Evolutionary conservation across 2,797 vertebrate genomes (phyloP), one percentile per base, ranked within the genome.

Genomic region (Synanceia verrucosa): DNA sequence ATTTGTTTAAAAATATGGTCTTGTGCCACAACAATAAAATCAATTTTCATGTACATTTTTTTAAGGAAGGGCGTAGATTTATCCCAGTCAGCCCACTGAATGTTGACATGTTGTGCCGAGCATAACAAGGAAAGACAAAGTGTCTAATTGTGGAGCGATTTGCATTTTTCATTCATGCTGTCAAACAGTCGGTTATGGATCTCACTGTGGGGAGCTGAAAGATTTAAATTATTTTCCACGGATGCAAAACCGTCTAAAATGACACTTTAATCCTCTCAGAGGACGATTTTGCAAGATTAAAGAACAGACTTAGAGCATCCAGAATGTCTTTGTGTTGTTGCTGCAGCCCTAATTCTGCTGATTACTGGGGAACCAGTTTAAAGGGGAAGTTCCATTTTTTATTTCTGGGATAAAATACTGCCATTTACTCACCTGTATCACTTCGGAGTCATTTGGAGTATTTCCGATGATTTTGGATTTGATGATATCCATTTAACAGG

Each of bases 211-310:
- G 68, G 36, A 79, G 70, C 7, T 53, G 39, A 47, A 73, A 75
- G 74, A 83, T 84, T 85, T 79, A 69, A 78, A 73, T 77, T 73
- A 72, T 65, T 84, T 66, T 83, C 37, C 39, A 55, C 31, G 61
- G 74, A 83, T 55, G 47, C 33, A 28, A 82, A 88, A 87, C 62
- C 69, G 69, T 89, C 70, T 84, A 81, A 88, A 72, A 64, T 76
- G 86, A 86, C 71, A 84, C 69, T 74, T 83, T 89, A 90, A 86
- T 89, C 79, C 81, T 85, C 72, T 85, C 68, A 72, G 62, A 70
- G 55, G 74, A 71, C 37, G 65, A 78, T 76, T 82, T 73, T 76
- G 60, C 36, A 43, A 59, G 73, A 87, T 84, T 72, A 88, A 73
- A 81, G 79, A 72, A 61, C 33, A 66, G 36, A 79, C 48, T 74